These are phyloP conservation scores for Zaprionus inermis DNA, from an alignment of 1,140 invertebrate genomes.

Conservation along the genomic window DNA sequence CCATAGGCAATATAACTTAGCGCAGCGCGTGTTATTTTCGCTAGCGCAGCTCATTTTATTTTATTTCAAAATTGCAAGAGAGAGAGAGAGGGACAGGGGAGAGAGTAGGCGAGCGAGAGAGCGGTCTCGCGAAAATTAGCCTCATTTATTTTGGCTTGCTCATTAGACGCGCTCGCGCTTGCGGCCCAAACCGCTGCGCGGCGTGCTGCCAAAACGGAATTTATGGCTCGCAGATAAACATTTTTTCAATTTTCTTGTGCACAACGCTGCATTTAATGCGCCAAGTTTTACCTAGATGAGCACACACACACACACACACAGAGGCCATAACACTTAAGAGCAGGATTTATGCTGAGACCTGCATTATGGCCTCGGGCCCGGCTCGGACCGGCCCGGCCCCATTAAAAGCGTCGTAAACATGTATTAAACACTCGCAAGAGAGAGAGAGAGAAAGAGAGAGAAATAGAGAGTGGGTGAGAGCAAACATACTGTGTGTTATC, in stretches of 20 bases:
- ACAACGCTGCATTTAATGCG: constrained; percentile 69
- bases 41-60: constrained; percentile 20
- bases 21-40: constrained; percentile 17
- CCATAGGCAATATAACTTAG: constrained; percentile 67
- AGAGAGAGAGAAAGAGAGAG: too few species aligned
- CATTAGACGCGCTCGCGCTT: constrained; percentile 41
- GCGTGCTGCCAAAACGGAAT: constrained; percentile 67
- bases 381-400: background rate
- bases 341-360: constrained; percentile 18
- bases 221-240: constrained; percentile 72
- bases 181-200: background rate
- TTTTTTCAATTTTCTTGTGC: constrained; percentile 49
- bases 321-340: constrained; percentile 31
- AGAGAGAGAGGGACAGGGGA: background rate
- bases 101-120: background rate
- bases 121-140: constrained; percentile 59
- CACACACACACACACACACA: background rate
- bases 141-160: constrained; percentile 73
- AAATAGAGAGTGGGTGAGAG: too few species aligned
- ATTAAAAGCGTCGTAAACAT: constrained; percentile 26
- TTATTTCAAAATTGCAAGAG: constrained; percentile 37
- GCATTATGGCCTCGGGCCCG: background rate
- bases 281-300: constrained; percentile 53
- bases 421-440: constrained; percentile 7
- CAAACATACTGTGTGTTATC: constrained; percentile 1